Base-by-base conservation (phyloP, 2,797 vertebrate genomes). In the Crenuchus spilurus region DNA sequence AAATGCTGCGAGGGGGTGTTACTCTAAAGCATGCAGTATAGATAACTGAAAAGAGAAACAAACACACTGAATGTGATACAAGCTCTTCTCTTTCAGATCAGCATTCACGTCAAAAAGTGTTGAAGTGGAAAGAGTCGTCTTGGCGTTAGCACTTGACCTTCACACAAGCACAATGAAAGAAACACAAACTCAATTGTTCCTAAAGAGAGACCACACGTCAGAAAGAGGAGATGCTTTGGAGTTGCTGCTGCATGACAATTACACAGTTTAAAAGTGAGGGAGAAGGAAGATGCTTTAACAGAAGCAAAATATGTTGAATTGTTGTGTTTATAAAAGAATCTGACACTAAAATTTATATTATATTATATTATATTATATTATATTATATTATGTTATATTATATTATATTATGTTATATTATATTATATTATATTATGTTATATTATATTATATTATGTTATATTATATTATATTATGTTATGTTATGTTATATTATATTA, bases 111-210 rank as follows among this genome's bases (percentile, higher is more conserved):
- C 74, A 79, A 80, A 82, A 83, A 79, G 66, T 70, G 73, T 66
- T 75, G 72, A 77, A 71, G 66, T 60, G 61, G 65, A 81, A 79
- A 82, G 72, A 82, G 78, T 72, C 77, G 66, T 72, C 73, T 78
- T 58, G 46, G 72, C 60, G 30, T 82, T 52, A 77, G 73, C 48
- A 78, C 79, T 81, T 82, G 82, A 84, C 84, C 82, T 83, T 82
- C 76, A 77, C 76, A 74, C 58, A 70, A 73, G 73, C 63, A 68
- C 78, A 76, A 65, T 46, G 57, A 76, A 39, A 70, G 42, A 77
- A 57, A 79, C 51, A 70, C 73, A 64, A 79, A 74, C 41, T 60
- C 18, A 1, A 72, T 78, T 64, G 64, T 37, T 76, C 65, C 49
- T 46, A 20, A 69, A 67, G 41, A 51, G 52, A 74, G 54, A 68